Evolutionary conservation across 2,888 invertebrate species (phyloP), one percentile per base, ranked within the genome.

Genomic region (Thymelicus acteon): DNA sequence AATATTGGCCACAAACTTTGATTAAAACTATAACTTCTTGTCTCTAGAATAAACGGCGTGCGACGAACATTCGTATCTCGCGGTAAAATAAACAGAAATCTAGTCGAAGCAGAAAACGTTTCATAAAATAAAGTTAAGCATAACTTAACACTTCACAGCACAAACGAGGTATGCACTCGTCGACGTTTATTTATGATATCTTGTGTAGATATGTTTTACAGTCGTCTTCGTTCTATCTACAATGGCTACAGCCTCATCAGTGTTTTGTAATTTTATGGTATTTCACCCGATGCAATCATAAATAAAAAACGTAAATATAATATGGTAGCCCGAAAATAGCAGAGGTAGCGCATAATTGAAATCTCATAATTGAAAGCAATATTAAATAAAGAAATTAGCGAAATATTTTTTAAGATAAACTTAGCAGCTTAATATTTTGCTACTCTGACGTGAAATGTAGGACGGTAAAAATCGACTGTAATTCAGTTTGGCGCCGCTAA

Each of bases 81-180:
- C 80, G 82, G 81, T 77, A 88, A 88, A 86, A 87, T 88, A 90
- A 90, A 91, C 88, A 87, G 84, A 87, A 90, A 87, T 86, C 82
- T 85, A 82, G 80, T 79, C 76, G 82, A 80, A 82, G 82, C 82
- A 80, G 86, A 87, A 87, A 88, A 19, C 87, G 86, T 86, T 90
- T 90, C 87, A 88, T 89, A 90, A 91, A 91, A 31, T 90, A 90
- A 91, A 93, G 89, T 88, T 87, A 89, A 83, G 88, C 87, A 92
- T 92, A 92, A 91, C 89, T 92, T 91, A 90, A 86, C 90, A 89
- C 89, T 89, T 89, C 88, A 24, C 54, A 24, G 31, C 12, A 54
- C 24, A 54, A 54, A 54, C 54, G 54, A 24, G 54, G 24, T 12
- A 24, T 24, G 54, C 12, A 24, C 2, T 54, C 12, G 54, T 54